These are phyloP conservation scores for Austrofundulus limnaeus DNA, from an alignment of 2,113 vertebrate species.

Conservation along the genomic window DNA sequence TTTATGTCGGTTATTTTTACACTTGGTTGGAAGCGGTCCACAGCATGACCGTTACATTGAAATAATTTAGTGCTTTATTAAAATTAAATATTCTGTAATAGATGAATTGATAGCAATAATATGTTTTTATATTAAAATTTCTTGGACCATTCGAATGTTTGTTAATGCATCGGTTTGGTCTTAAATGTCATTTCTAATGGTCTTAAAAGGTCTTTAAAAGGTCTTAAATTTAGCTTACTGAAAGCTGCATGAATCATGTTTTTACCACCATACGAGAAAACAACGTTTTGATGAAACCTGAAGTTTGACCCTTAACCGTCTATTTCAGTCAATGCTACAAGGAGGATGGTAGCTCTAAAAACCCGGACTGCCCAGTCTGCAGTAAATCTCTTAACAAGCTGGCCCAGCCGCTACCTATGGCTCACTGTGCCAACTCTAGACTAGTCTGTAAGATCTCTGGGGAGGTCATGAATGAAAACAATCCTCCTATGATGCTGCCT, in stretches of 20 bases:
- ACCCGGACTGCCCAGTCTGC: slow-evolving; percentile 98
- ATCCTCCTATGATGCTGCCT: slow-evolving; percentile 99
- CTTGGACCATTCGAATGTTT: no score
- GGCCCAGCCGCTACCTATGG: slow-evolving; percentile 97
- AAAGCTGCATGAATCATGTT: not conserved
- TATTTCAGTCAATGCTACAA: slow-evolving; percentile 94
- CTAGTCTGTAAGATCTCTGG: slow-evolving; percentile 99
- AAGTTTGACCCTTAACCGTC: slow-evolving; percentile 59
- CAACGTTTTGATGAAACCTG: not conserved
- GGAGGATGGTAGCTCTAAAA: slow-evolving; percentile 96
- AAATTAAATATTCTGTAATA: no score
- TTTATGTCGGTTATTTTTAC: no score
- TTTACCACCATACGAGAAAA: not conserved
- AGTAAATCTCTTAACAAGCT: slow-evolving; percentile 98
- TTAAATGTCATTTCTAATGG: no score
- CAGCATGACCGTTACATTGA: no score
- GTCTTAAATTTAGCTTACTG: no score
- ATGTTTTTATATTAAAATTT: no score
- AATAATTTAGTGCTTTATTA: no score
- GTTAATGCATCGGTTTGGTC: no score
- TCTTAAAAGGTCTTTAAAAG: no score
- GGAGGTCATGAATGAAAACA: slow-evolving; percentile 99
- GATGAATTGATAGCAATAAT: no score
- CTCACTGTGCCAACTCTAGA: slow-evolving; percentile 98
- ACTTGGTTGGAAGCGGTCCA: no score